Percentiles rank a stretch among this genome's conserved stretches.
phyloP scores from a whole-genome alignment of 2,113 vertebrate genomes.

The Onychostruthus taczanowskii region DNA sequence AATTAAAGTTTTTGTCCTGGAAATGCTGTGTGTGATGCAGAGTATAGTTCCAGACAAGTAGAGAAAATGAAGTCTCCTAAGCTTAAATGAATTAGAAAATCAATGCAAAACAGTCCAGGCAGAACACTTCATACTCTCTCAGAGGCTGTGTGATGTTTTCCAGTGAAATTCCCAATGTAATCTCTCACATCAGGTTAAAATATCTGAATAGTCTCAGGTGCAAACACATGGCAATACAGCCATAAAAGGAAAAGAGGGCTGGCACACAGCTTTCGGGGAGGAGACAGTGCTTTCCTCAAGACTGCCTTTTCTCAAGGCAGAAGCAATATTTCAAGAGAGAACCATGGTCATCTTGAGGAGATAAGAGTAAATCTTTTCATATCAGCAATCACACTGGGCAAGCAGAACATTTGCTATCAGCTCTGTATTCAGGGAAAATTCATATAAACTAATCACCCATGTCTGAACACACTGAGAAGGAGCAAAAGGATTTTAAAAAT shows the following conservation, averaged over 20 bases:
- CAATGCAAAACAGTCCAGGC: not conserved
- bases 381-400: not conserved
- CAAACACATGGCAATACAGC: not conserved
- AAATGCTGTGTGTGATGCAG: not conserved
- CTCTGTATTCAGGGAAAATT: not conserved
- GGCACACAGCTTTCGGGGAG: rapidly evolving
- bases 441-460: not conserved
- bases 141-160: not conserved
- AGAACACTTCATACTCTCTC: not conserved
- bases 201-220: not conserved
- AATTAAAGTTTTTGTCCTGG: not conserved
- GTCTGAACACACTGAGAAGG: not conserved
- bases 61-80: not conserved
- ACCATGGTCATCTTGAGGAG: not conserved
- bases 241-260: not conserved
- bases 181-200: not conserved
- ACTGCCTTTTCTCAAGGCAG: not conserved
- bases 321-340: not conserved
- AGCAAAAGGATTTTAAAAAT: not conserved
- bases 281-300: not conserved
- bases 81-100: not conserved
- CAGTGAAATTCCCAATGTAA: not conserved
- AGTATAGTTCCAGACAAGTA: not conserved
- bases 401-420: not conserved
- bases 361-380: not conserved